Base-by-base conservation (phyloP, 2,888 invertebrate species). In the Apamea crenata region DNA sequence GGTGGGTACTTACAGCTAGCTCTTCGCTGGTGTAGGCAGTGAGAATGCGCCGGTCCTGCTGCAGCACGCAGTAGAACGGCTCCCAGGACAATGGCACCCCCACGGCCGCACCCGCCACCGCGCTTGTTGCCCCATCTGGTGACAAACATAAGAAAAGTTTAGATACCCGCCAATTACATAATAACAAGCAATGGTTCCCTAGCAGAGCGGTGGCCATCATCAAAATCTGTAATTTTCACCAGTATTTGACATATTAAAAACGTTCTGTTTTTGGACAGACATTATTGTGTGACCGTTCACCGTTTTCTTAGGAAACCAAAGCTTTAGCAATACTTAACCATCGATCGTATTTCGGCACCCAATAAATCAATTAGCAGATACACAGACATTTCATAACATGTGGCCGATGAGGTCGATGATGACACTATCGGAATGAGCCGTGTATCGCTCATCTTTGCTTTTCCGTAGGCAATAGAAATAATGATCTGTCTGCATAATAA, bases 1-100 rank as follows among this genome's bases (percentile, higher is more conserved):
- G 1, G 4, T 73, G 10, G 21, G 83, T 91, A 97, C 98, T 98
- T 93, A 98, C 98, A 95, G 98, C 98, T 95, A 98, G 98, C 95
- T 98, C 98, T 95, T 98, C 98, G 93, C 98, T 98, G 87, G 98
- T 97, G 95, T 98, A 98, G 68, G 98, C 98, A 25, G 98, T 98
- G 93, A 98, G 97, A 80, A 98, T 98, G 92, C 98, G 97, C 89
- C 98, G 97, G 94, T 98, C 98, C 95, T 98, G 98, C 89, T 98
- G 97, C 90, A 98, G 97, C 67, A 98, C 98, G 95, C 98, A 98
- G 96, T 98, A 98, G 95, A 98, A 98, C 29, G 98, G 98, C 94
- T 98, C 98, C 98, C 98, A 98, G 81, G 97, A 97, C 69, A 98
- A 97, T 69, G 97, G 97, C 87, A 97, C 97, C 61, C 97, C 97